Evolutionary conservation across 2,888 invertebrate species (phyloP), one percentile per base, ranked within the genome.

Genomic region (Tipula vernalis): DNA sequence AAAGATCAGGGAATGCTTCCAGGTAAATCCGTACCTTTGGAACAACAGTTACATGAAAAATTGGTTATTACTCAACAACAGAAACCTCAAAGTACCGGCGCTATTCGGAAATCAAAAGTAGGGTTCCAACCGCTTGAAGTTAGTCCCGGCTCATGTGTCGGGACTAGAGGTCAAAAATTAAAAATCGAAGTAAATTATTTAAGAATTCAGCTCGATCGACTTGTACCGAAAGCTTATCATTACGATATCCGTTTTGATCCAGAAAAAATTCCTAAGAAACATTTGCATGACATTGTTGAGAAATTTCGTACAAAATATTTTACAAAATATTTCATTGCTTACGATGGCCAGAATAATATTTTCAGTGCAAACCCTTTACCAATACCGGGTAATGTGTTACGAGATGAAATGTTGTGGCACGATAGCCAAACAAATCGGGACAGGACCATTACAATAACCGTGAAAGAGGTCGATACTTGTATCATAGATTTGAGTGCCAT

Each of bases 201-300:
- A 86, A 90, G 92, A 28, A 91, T 96, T 88, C 89, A 90, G 8
- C 91, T 95, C 86, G 87, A 88, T 1, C 91, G 92, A 87, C 92
- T 93, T 83, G 91, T 93, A 5, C 88, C 90, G 5, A 88, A 88
- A 0, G 93, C 93, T 90, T 91, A 93, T 89, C 98, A 99, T 89
- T 99, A 99, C 90, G 98, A 99, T 89, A 95, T 98, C 0, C 92
- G 91, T 0, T 93, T 96, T 51, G 92, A 90, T 0, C 96, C 96
- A 0, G 95, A 96, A n/a, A 93, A 91, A 83, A 28, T 71, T 18
- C 96, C 96, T 0, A 96, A 95, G 89, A 94, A 93, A 88, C 91
- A 95, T 88, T 89, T 94, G 86, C 91, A 94, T 0, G 86, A 88
- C 0, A 94, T 93, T 0, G 93, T 94, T 88, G 89, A 90, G 2